Evolutionary conservation across 2,888 invertebrate species (phyloP), one percentile per base, ranked within the genome.

Genomic region (Parnassius apollo): DNA sequence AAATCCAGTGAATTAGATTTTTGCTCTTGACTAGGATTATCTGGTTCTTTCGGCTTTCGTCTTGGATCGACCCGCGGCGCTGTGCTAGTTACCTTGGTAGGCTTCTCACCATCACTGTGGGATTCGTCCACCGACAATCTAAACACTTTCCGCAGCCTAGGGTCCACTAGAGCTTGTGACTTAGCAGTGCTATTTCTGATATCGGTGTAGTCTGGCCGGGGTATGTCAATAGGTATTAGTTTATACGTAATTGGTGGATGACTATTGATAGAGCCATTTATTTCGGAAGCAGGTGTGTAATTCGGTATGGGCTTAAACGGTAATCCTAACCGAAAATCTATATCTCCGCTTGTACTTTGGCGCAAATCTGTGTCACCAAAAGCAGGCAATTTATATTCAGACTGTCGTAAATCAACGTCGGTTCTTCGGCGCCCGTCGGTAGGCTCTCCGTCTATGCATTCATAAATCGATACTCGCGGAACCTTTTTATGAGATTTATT

Each of bases 241-340:
- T 94, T 94, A 91, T 95, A 97, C 0, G 86, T 72, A 59, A 97
- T 94, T 0, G 95, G 95, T 0, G 94, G 94, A 80, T 97, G 97
- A 51, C 96, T 95, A 59, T 94, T 94, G 53, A 96, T 93, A 48
- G 96, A 96, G 9, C 96, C 97, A 76, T 97, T 96, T 66, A 97
- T 97, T 90, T 97, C 97, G 0, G 95, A 96, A 42, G 97, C 97
- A 0, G 97, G 96, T 12, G 95, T 94, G 79, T 96, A 96, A 71
- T 96, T 94, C n/a, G 96, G 94, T 56, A 95, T 94, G 9, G 95
- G 94, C 80, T 96, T 96, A 76, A 97, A 96, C 0, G 96, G 96
- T 63, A 96, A 82, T 42, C 93, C 93, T 71, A 96, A 85, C 35
- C 97, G 93, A 68, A 97, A 92, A 85, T 97, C 97, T 46, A 96